A percentile compares a stretch with the other conserved stretches of the same genome.
phyloP scores from a whole-genome alignment of 2,113 vertebrate genomes.

The Tringa solitaria region DNA sequence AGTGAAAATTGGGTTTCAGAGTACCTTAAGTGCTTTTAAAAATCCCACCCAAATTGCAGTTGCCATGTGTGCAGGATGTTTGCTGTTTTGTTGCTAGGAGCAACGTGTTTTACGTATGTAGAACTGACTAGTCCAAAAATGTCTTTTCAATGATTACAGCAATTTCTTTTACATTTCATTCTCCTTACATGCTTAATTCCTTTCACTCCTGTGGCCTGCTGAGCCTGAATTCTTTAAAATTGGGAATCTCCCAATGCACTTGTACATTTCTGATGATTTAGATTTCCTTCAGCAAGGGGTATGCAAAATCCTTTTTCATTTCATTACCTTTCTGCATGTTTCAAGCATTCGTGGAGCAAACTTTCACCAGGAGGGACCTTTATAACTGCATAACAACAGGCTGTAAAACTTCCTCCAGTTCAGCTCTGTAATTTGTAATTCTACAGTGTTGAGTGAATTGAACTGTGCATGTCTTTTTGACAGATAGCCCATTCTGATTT shows the following conservation, averaged over 20 bases:
- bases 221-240: neutral
- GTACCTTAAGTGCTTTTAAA: neutral
- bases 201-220: neutral
- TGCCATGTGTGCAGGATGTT: neutral
- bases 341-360: neutral
- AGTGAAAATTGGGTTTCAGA: neutral
- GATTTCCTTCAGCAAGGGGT: neutral
- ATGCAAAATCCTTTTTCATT: neutral
- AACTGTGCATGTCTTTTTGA: neutral
- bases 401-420: neutral
- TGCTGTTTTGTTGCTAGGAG: conserved; percentile 22
- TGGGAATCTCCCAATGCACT: neutral
- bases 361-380: neutral
- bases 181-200: neutral
- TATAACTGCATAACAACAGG: neutral
- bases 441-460: neutral
- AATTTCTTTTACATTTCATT: neutral
- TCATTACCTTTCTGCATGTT: neutral
- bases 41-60: neutral
- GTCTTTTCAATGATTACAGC: neutral
- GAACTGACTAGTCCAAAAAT: neutral
- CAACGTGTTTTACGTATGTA: neutral
- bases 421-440: neutral
- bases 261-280: neutral
- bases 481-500: neutral